Evolutionary conservation across 2,113 vertebrate species (phyloP).

Genomic region (Pelobates fuscus): DNA sequence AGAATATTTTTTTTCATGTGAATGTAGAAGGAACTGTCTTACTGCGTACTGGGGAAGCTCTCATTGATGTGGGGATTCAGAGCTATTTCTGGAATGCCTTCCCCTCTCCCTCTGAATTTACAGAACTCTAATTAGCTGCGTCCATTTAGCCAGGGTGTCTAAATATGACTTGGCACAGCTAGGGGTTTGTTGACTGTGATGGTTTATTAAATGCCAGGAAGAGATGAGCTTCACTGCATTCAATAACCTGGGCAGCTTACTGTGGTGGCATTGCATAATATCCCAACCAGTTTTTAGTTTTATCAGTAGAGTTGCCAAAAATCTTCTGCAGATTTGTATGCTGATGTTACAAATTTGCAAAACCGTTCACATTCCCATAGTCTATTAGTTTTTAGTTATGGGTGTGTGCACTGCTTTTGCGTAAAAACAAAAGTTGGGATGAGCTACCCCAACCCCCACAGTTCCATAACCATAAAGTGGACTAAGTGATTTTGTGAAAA

Average conservation of each 20-base stretch:
- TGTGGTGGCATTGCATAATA: no score
- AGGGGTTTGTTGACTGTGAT: not conserved
- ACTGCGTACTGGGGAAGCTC: slow-evolving; percentile 5
- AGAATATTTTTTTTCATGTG: slow-evolving; percentile 20
- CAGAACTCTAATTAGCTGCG: slow-evolving; percentile 15
- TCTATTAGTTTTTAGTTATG: no score
- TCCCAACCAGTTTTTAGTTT: no score
- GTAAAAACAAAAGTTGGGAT: no score
- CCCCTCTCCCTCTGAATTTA: slow-evolving; percentile 3
- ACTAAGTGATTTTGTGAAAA: no score
- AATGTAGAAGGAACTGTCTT: not conserved
- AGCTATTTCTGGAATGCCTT: slow-evolving; percentile 27
- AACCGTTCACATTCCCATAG: no score
- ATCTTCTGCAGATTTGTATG: no score
- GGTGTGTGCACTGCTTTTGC: no score
- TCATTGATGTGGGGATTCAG: slow-evolving; percentile 32
- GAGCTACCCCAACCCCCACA: no score
- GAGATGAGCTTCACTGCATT: not conserved
- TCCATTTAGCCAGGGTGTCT: slow-evolving; percentile 9
- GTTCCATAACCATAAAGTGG: no score
- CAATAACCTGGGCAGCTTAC: not conserved
- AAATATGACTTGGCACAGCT: slow-evolving; percentile 4
- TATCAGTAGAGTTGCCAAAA: no score
- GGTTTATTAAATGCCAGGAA: not conserved
- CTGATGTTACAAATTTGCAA: no score